Evolutionary conservation across 1,140 invertebrate species (phyloP).

Genomic region (Chlorops oryzae): DNA sequence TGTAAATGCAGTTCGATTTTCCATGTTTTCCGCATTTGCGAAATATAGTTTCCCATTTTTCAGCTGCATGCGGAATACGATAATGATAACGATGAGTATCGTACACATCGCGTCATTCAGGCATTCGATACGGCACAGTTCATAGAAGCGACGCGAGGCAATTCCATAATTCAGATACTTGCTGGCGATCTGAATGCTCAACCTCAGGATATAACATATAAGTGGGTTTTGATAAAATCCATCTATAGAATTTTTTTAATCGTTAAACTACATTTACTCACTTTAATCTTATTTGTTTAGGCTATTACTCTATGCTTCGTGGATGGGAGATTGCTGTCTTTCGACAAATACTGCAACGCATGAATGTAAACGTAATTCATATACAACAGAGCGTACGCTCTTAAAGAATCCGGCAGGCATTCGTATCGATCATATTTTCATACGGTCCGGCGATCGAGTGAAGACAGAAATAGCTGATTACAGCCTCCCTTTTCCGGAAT

Average conservation of each 20-base stretch:
- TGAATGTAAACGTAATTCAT: conserved; percentile 77
- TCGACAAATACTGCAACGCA: conserved; percentile 59
- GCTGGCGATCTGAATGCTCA: conserved; percentile 91
- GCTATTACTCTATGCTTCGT: conserved; percentile 42
- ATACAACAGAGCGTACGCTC: conserved; percentile 56
- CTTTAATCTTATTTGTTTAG: conserved; percentile 19
- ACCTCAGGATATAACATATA: conserved; percentile 79
- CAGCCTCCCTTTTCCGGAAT: conserved; percentile 64
- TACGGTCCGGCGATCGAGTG: conserved; percentile 47
- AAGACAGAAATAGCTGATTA: conserved; percentile 59
- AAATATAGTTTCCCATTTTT: conserved; percentile 9
- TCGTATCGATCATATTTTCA: conserved; percentile 88
- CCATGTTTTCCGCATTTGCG: no score
- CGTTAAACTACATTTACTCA: not conserved
- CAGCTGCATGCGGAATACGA: conserved; percentile 95
- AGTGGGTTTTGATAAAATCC: conserved; percentile 34
- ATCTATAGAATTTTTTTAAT: conserved; percentile 10
- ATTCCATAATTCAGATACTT: conserved; percentile 75
- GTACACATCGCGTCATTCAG: conserved; percentile 83
- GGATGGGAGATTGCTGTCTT: conserved; percentile 50
- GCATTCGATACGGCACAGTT: conserved; percentile 93
- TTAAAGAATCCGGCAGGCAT: conserved; percentile 66
- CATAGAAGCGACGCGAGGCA: conserved; percentile 71
- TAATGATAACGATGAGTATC: conserved; percentile 77
- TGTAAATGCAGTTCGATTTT: conserved; percentile 55